Base-by-base conservation (phyloP, 2,888 invertebrate species). In the Xestia sexstrigata region DNA sequence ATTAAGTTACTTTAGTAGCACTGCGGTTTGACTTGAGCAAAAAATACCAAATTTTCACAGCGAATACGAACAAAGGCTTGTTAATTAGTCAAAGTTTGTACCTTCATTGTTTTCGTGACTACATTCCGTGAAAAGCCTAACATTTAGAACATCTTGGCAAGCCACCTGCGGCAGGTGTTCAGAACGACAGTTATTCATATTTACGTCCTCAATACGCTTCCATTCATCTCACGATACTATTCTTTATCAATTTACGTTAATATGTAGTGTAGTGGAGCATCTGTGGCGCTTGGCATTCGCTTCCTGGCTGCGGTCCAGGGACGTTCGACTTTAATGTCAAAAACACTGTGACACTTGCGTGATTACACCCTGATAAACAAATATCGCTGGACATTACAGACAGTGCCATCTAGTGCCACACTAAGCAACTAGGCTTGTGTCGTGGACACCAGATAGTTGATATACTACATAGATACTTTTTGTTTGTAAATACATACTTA, bases 251-350 rank as follows among this genome's bases (percentile, higher is more conserved):
- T 87, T 87, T 78, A 75, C 76, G 73, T 63, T 76, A 79, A 81
- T 73, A 81, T 74, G 79, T 83, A 77, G 68, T 69, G 78, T 67
- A 49, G 63, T 60, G 77, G 77, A 73, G 78, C 89, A 91, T 83
- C 90, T 89, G 88, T 82, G 88, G 87, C 78, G 82, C 55, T 84
- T 79, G 80, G 79, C 83, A 74, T 17, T 76, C 82, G 85, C 77
- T 77, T 66, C 62, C 81, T 78, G 86, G 89, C 89, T 84, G 85
- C 74, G 47, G 69, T 83, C 86, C 89, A 88, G 86, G 76, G 67
- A 65, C 67, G 80, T 79, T 74, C 82, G 58, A 79, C 82, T 87
- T 83, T 88, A 85, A 89, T 91, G 91, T 92, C 91, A 92, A 90
- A 89, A 88, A 71, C 90, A 87, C 79, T 81, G 77, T 70, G 72